Evolutionary conservation across 2,888 invertebrate species (phyloP), one percentile per base, ranked within the genome.

Genomic region (Nomada fabriciana): DNA sequence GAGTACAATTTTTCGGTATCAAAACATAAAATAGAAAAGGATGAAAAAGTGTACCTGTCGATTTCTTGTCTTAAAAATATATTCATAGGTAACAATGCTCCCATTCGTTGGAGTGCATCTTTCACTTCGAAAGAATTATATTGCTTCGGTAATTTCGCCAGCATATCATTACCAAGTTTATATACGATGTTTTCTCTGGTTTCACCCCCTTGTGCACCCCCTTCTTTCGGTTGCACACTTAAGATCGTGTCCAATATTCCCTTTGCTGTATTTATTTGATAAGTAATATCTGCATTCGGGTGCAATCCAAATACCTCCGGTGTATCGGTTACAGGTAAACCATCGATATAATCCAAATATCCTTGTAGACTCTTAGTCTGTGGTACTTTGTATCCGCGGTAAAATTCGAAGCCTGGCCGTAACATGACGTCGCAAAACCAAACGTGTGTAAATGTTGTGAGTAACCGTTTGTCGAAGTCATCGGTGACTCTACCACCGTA

Each of bases 261-360:
- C 94, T 98, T 98, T 42, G 98, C 98, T 63, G 98, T 98, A 93
- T 99, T 99, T 84, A 99, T 99, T 94, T 99, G 98, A 94, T 99
- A 99, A 90, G 99, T 99, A 85, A 99, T 99, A 93, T 99, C 99
- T 69, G 99, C 99, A 94, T 99, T 99, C 10, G 97, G 95, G 94
- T 99, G 99, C 70, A 99, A 95, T n/a, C 99, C 99, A 94, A 99
- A 99, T 11, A 98, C 98, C 95, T 99, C 98, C 0, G 99, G 99
- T 1, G 98, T 97, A 93, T 99, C 99, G 29, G 96, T 96, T 25
- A 96, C 94, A 1, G 98, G 98, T 85, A 99, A 94, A 90, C 96
- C 96, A 90, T 97, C 98, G 72, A 99, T 98, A 91, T 98, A 98
- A 92, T 98, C 97, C 53, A 98, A 94, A 92, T 98, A 98, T 5